Evolutionary conservation across 1,140 invertebrate species (phyloP).

Genomic region (Zaprionus ghesquierei): DNA sequence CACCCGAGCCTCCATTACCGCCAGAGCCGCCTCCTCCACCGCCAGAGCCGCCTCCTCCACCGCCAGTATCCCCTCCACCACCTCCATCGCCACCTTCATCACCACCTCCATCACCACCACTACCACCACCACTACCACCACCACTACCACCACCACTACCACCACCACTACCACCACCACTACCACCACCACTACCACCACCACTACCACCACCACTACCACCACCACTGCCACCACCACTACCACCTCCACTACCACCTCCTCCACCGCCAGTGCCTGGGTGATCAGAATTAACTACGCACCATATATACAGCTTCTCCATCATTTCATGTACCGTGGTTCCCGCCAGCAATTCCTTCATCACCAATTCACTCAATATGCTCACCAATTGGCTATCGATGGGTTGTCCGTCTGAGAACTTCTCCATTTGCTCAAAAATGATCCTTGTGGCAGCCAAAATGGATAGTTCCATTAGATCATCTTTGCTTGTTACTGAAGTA

Average conservation of each 20-base stretch:
- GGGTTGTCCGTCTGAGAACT: background rate
- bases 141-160: background rate
- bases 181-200: background rate
- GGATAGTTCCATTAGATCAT: background rate
- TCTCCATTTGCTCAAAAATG: slow-evolving; percentile 6
- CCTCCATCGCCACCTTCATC: background rate
- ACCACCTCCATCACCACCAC: background rate
- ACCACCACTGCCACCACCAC: background rate
- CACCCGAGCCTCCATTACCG: background rate
- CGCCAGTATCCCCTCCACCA: background rate
- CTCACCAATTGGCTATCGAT: background rate
- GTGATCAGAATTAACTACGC: background rate
- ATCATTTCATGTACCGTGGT: slow-evolving; percentile 5
- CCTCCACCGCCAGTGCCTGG: background rate
- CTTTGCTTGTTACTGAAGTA: background rate
- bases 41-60: background rate
- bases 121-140: background rate
- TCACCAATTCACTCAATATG: background rate
- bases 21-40: background rate
- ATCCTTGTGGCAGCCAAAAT: background rate
- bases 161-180: no score
- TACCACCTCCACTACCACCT: background rate
- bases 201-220: background rate
- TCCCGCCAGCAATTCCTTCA: slow-evolving; percentile 9
- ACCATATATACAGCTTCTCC: background rate